These are phyloP conservation scores for Cygnus buccinator DNA, from an alignment of 2,113 vertebrate species.

Conservation along the genomic window DNA sequence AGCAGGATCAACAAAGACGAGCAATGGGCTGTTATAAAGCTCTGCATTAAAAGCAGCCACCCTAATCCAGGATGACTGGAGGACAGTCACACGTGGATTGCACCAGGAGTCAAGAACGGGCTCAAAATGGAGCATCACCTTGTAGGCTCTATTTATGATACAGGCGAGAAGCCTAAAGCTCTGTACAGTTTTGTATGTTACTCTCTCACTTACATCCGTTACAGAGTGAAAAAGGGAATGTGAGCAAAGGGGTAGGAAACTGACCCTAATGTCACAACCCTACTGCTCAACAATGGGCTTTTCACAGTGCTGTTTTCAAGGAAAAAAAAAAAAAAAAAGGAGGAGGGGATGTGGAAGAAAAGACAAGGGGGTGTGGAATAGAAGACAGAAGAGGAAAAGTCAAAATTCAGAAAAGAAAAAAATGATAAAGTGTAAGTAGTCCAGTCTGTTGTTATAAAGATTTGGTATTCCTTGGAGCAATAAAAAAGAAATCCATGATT, in stretches of 20 bases:
- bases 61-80: not conserved
- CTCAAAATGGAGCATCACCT: not conserved
- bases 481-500: not conserved
- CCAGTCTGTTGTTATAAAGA: not conserved
- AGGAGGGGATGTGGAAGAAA: not conserved
- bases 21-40: not conserved
- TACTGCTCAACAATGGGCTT: not conserved
- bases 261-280: not conserved
- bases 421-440: not conserved
- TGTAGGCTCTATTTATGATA: not conserved
- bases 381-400: not conserved
- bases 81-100: fast-evolving
- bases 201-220: not conserved
- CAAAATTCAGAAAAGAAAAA: not conserved
- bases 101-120: not conserved
- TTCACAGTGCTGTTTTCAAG: not conserved
- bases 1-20: not conserved
- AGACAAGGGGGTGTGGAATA: not conserved
- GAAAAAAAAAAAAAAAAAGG: not conserved
- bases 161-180: fast-evolving
- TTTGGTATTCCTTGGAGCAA: not conserved
- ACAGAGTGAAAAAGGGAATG: not conserved
- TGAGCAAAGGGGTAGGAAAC: not conserved
- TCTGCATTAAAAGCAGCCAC: not conserved
- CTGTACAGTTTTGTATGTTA: not conserved